These are phyloP conservation scores for Urocynchramus pylzowi DNA, from an alignment of 2,113 vertebrate genomes.

Conservation along the genomic window DNA sequence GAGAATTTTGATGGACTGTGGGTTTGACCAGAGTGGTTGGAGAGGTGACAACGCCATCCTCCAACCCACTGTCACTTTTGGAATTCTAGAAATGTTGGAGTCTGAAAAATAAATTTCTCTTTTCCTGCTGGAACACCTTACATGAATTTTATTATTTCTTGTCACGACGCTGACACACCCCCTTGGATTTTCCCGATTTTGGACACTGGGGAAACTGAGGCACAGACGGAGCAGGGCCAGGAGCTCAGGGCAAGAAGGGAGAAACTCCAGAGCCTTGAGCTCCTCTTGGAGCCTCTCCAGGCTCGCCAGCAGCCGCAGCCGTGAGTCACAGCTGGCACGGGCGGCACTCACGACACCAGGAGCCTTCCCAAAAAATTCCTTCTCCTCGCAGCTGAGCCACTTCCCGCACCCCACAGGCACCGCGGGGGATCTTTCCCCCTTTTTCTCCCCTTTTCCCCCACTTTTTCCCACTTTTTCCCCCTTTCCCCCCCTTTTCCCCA, in stretches of 20 bases:
- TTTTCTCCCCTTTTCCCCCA: too few species aligned
- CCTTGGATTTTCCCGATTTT: neutral
- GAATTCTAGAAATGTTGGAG: too few species aligned
- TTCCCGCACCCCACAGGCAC: rapidly evolving
- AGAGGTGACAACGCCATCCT: too few species aligned
- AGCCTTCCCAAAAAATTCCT: neutral
- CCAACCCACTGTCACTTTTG: too few species aligned
- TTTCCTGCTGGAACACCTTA: too few species aligned
- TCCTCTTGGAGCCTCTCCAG: neutral
- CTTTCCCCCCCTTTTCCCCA: too few species aligned
- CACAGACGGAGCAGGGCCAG: rapidly evolving
- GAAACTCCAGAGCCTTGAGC: neutral
- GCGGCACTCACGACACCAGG: neutral
- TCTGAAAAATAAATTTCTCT: too few species aligned
- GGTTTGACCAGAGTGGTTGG: too few species aligned
- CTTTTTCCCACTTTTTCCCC: too few species aligned
- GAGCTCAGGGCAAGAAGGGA: neutral
- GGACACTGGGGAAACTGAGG: neutral
- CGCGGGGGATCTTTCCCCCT: rapidly evolving
- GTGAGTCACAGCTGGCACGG: conserved; percentile 39
- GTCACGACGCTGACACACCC: too few species aligned
- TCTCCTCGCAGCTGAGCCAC: neutral
- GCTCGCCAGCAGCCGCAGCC: neutral
- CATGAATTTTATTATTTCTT: too few species aligned
- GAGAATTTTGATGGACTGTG: too few species aligned